phyloP scores from a whole-genome alignment of 2,888 invertebrate genomes.

The Ctenicera cuprea region DNA sequence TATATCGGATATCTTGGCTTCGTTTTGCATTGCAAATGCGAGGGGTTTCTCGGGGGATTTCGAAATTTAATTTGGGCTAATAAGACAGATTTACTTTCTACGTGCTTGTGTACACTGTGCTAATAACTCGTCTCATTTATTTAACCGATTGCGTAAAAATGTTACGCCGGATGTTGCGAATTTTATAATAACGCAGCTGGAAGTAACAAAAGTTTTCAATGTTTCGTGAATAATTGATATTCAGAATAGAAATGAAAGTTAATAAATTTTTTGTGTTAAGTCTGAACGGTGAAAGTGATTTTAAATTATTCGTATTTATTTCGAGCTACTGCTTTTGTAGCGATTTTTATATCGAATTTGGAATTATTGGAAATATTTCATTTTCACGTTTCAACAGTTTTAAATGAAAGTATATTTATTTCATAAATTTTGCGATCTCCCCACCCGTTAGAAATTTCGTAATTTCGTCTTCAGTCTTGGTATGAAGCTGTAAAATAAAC shows the following conservation, averaged over 20 bases:
- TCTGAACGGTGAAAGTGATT: conserved; percentile 6
- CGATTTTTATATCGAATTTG: no score
- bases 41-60: conserved; percentile 21
- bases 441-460: no score
- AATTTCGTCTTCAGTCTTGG: no score
- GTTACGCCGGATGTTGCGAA: no score
- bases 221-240: conserved; percentile 4
- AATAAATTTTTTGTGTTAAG: conserved; percentile 2
- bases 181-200: neutral
- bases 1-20: conserved; percentile 10
- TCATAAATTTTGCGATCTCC: no score
- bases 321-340: no score
- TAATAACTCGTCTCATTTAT: neutral
- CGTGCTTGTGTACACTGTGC: neutral
- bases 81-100: conserved; percentile 30
- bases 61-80: conserved; percentile 36
- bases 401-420: no score
- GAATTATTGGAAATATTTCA: no score
- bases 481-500: no score
- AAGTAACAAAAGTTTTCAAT: neutral
- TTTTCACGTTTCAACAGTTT: no score
- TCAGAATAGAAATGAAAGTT: conserved; percentile 1
- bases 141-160: neutral
- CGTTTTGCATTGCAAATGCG: conserved; percentile 32
- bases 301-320: conserved; percentile 1